Conservation (phyloP, 2,888 invertebrate genomes). For the Cynaeus angustus region DNA sequence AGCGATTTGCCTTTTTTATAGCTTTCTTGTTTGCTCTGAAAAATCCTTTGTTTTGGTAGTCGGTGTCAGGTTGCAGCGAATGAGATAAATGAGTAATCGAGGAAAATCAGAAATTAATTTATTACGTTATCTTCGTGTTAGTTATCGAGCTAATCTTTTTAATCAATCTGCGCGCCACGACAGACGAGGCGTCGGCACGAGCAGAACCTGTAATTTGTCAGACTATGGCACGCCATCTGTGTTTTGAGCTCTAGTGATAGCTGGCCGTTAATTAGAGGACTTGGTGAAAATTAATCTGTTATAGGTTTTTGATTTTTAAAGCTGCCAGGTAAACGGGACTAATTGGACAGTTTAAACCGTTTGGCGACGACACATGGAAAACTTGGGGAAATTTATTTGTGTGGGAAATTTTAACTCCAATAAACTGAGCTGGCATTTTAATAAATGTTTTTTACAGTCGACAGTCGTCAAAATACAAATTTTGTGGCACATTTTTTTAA, state of each 20-base stretch:
- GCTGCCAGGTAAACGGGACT: background rate
- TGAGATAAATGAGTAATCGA: conserved; percentile 58
- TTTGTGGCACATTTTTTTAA: too few species aligned
- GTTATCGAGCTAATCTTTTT: conserved; percentile 60
- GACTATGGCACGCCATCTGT: conserved; percentile 56
- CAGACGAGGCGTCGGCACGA: conserved; percentile 55
- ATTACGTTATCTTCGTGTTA: conserved; percentile 58
- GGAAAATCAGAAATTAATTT: conserved; percentile 61
- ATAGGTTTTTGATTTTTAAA: conserved; percentile 24
- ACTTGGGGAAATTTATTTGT: background rate
- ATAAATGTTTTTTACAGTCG: too few species aligned
- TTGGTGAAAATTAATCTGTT: conserved; percentile 15
- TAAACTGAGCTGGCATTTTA: background rate
- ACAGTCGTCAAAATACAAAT: too few species aligned
- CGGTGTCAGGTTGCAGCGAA: conserved; percentile 48
- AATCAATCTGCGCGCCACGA: conserved; percentile 58
- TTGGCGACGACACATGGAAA: background rate
- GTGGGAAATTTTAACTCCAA: background rate
- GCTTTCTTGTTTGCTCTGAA: conserved; percentile 37
- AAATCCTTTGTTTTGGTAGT: conserved; percentile 45
- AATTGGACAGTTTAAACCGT: conserved; percentile 12
- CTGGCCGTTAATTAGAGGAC: conserved; percentile 17
- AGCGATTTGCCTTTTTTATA: conserved; percentile 39
- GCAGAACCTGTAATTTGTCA: conserved; percentile 58
- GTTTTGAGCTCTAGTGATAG: conserved; percentile 11